phyloP scores from a whole-genome alignment of 2,113 vertebrate genomes.

The Callipepla californica region DNA sequence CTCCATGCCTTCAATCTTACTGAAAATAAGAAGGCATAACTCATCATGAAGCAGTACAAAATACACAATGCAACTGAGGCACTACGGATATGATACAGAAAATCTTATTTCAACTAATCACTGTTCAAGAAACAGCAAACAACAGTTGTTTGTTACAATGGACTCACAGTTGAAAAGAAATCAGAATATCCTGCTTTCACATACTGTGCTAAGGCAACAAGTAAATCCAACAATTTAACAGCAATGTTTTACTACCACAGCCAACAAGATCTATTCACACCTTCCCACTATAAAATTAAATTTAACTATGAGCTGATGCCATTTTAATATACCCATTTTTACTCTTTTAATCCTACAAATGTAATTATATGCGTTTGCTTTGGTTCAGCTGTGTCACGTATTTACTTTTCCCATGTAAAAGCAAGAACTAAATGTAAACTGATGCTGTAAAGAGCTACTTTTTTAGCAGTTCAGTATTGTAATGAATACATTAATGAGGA shows the following conservation, averaged over 20 bases:
- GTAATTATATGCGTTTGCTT: no score
- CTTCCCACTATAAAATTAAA: background rate
- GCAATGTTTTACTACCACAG: background rate
- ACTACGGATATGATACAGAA: background rate
- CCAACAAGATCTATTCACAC: background rate
- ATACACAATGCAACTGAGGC: background rate
- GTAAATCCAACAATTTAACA: background rate
- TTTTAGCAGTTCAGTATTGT: background rate
- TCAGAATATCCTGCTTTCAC: background rate
- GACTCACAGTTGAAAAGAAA: background rate
- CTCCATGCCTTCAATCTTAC: slow-evolving; percentile 90
- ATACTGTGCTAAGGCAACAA: background rate
- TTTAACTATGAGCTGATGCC: background rate
- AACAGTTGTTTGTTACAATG: background rate
- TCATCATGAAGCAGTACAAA: background rate
- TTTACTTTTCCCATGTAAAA: background rate
- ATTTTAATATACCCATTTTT: background rate
- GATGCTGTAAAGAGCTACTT: background rate
- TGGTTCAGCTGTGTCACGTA: no score
- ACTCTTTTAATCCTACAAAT: accelerated
- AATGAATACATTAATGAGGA: background rate
- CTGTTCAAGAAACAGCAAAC: background rate
- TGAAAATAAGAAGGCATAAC: slow-evolving; percentile 35
- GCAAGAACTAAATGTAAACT: background rate
- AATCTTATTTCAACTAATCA: background rate